Evolutionary conservation across 1,140 invertebrate genomes (phyloP).

Genomic region (Venturia canescens): DNA sequence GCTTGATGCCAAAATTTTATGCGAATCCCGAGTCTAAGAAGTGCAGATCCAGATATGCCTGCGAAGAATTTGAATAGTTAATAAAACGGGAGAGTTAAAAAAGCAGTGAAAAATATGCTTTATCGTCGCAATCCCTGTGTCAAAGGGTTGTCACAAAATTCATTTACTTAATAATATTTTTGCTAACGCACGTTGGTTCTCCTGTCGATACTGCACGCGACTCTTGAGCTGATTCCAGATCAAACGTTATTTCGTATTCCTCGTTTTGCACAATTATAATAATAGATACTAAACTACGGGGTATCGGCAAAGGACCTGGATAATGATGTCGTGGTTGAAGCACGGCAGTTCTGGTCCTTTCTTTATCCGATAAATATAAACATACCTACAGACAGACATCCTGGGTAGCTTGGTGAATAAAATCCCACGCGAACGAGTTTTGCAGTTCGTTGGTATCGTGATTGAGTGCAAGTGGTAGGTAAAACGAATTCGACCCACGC

Average conservation of each 20-base stretch:
- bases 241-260: neutral
- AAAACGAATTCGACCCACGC: constrained; percentile 58
- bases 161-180: too few relatives aligned
- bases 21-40: too few relatives aligned
- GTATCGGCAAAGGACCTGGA: neutral
- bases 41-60: too few relatives aligned
- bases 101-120: too few relatives aligned
- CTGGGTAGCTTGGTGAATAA: constrained; percentile 31
- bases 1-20: too few relatives aligned
- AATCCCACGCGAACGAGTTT: constrained; percentile 63
- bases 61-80: too few relatives aligned
- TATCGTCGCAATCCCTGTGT: too few relatives aligned
- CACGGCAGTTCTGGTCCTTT: neutral
- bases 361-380: neutral
- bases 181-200: too few relatives aligned
- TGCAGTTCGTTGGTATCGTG: constrained; percentile 63
- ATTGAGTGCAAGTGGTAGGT: constrained; percentile 49
- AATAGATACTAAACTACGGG: neutral
- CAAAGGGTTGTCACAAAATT: too few relatives aligned
- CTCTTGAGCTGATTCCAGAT: neutral
- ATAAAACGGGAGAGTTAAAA: too few relatives aligned
- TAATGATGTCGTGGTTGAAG: constrained; percentile 9
- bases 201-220: too few relatives aligned
- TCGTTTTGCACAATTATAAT: neutral
- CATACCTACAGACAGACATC: neutral